Percentiles rank a stretch among this genome's conserved stretches.
Evolutionary conservation across 2,797 vertebrate genomes (phyloP).

Genomic region (Neosalanx taihuensis): DNA sequence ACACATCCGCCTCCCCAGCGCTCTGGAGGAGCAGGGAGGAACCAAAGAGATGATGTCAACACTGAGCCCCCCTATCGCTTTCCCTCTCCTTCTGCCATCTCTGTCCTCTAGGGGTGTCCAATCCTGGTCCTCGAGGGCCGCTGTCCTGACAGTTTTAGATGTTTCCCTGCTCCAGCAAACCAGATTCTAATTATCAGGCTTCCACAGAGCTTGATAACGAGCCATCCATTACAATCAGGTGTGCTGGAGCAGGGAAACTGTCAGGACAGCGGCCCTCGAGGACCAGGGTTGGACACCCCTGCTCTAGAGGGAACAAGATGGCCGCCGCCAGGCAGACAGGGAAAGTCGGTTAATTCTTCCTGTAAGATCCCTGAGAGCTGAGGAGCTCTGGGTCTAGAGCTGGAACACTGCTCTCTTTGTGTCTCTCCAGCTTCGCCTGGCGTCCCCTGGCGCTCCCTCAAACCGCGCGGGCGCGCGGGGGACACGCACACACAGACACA

Average conservation of each 20-base stretch:
- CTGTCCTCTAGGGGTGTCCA: slow-evolving; percentile 40
- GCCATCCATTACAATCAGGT: too few relatives aligned
- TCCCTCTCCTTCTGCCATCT: slow-evolving; percentile 19
- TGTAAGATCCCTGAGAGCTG: slow-evolving; percentile 76
- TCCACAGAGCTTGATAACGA: too few relatives aligned
- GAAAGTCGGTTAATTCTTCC: slow-evolving; percentile 68
- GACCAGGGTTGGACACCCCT: too few relatives aligned
- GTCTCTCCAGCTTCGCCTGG: slow-evolving; percentile 52
- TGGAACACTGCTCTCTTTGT: slow-evolving; percentile 71
- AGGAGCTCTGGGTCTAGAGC: slow-evolving; percentile 63
- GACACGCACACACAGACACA: slow-evolving; percentile 43
- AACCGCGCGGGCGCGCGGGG: slow-evolving; percentile 22
- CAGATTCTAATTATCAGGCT: too few relatives aligned
- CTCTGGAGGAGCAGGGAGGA: slow-evolving; percentile 72
- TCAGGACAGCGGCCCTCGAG: too few relatives aligned
- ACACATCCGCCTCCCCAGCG: slow-evolving; percentile 83
- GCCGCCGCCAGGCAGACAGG: slow-evolving; percentile 26
- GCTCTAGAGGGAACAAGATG: slow-evolving; percentile 33
- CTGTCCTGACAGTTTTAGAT: too few relatives aligned
- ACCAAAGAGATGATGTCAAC: not conserved
- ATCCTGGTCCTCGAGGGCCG: too few relatives aligned
- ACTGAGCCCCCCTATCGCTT: too few relatives aligned
- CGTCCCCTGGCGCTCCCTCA: slow-evolving; percentile 55
- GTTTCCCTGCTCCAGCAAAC: too few relatives aligned
- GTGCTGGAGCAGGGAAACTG: too few relatives aligned